These are phyloP conservation scores for Dolichomitus sp. DNA, from an alignment of 2,888 invertebrate species.

Conservation along the genomic window DNA sequence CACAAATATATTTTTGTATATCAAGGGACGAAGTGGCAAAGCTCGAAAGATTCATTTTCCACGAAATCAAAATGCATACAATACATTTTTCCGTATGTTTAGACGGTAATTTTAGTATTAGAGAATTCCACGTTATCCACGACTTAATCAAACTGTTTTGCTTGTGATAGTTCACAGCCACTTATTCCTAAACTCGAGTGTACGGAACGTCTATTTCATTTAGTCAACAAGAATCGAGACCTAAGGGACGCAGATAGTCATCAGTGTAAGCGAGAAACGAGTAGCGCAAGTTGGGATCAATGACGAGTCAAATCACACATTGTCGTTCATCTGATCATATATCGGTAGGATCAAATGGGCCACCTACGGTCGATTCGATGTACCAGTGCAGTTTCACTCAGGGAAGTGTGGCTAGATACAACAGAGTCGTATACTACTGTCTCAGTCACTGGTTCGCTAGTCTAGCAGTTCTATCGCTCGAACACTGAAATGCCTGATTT, in stretches of 20 bases:
- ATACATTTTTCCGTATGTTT: no score
- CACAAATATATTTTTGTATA: no score
- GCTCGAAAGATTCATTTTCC: no score
- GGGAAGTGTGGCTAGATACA: not conserved
- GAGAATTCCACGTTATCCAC: no score
- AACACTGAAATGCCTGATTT: conserved; percentile 73
- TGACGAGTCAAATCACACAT: conserved; percentile 11
- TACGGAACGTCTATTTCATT: not conserved
- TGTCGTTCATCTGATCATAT: not conserved
- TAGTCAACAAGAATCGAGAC: conserved; percentile 1
- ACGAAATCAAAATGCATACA: no score
- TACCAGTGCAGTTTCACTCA: not conserved
- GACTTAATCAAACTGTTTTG: no score
- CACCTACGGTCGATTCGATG: not conserved
- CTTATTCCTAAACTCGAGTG: no score
- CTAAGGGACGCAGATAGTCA: not conserved
- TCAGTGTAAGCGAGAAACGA: not conserved
- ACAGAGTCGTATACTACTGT: not conserved
- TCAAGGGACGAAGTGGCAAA: no score
- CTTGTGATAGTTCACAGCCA: no score
- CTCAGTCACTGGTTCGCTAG: conserved; percentile 6
- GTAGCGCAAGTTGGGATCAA: not conserved
- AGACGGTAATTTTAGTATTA: no score
- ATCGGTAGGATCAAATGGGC: conserved; percentile 7
- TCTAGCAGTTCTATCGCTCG: conserved; percentile 2